phyloP scores from a whole-genome alignment of 2,113 vertebrate species.

The Urocolius indicus region DNA sequence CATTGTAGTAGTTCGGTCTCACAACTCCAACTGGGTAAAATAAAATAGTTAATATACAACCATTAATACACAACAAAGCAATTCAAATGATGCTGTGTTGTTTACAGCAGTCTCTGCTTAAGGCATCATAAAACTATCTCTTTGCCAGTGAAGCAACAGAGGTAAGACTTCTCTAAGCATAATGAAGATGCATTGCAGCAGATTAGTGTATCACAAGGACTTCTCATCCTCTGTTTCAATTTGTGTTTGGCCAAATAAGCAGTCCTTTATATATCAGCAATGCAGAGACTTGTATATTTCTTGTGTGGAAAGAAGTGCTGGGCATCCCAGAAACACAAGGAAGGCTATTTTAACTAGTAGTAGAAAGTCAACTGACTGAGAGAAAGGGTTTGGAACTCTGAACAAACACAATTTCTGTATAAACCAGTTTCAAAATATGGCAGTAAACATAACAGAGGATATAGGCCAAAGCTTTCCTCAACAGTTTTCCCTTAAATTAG shows the following conservation, averaged over 20 bases:
- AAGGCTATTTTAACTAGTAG: not conserved
- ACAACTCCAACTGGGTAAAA: not conserved
- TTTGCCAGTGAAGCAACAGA: not conserved
- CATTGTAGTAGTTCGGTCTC: not conserved
- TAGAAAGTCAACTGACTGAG: not conserved
- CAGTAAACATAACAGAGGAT: constrained; percentile 26
- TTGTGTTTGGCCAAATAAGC: not conserved
- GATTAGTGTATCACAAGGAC: not conserved
- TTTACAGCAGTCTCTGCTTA: not conserved
- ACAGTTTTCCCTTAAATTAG: not conserved
- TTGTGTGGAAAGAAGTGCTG: not conserved
- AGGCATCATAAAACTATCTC: accelerated
- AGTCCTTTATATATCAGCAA: not conserved
- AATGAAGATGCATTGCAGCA: not conserved
- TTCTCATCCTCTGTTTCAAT: not conserved
- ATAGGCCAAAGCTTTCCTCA: constrained; percentile 49
- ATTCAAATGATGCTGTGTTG: not conserved
- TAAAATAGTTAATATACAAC: not conserved
- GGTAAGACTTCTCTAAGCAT: not conserved
- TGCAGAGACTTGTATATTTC: not conserved
- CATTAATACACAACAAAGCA: not conserved
- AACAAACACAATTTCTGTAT: constrained; percentile 34
- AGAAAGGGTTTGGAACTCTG: not conserved
- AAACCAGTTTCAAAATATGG: constrained; percentile 11
- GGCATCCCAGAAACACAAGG: not conserved